Base-by-base conservation (phyloP, 2,797 vertebrate genomes). In the Gymnocypris eckloni region DNA sequence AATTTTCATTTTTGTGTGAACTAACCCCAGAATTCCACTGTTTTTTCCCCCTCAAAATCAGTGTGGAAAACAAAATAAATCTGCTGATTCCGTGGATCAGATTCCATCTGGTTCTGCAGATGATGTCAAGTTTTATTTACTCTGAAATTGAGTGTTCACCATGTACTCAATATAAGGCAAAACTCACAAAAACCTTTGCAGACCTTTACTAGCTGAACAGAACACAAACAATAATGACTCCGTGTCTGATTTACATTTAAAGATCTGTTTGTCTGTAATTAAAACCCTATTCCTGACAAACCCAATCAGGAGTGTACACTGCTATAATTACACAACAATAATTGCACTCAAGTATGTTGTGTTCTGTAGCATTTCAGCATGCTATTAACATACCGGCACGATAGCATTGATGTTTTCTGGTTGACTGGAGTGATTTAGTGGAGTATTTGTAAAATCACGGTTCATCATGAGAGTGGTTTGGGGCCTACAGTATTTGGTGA, bases 231-330 rank as follows among this genome's bases (percentile, higher is more conserved):
- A 85, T 79, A 82, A 80, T 87, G 39, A 85, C 82, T 81, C 59
- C 13, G 52, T 45, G 37, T 73, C 81, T 82, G 56, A 83, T 83
- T 33, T 66, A n/a, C 45, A 66, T 77, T 83, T 76, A 83, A 83
- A 48, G 16, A 76, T 52, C 56, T 85, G 92, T 91, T 93, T 95
- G 94, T 91, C 92, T 94, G 92, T 91, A 93, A 95, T 95, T 95
- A 95, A 94, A 94, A 93, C 92, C 82, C 91, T 89, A 94, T 94
- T 93, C 94, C 93, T 95, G 94, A 94, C 93, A 93, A 88, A 92
- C 88, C 88, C 89, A 92, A 94, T 95, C 93, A 92, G 93, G 92
- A 92, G 92, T 90, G 90, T 86, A 86, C 86, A 33, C 41, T 76
- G 81, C 72, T 90, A 92, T 89, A 89, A 90, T 92, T 88, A 73